phyloP scores from a whole-genome alignment of 2,888 invertebrate genomes.

The Pachliopta kotzebuea region DNA sequence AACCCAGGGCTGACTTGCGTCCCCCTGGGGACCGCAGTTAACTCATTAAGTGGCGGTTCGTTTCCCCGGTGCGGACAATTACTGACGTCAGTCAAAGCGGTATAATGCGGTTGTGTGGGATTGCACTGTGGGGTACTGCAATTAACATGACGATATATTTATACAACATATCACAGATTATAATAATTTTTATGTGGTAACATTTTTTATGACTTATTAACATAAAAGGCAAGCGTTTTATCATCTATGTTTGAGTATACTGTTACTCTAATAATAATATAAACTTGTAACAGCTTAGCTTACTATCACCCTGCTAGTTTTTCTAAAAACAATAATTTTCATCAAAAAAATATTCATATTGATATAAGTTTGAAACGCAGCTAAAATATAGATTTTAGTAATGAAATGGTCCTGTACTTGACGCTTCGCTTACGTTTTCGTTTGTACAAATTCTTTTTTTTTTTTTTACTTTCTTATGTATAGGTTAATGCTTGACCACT shows the following conservation, averaged over 20 bases:
- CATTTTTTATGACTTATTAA: too few species aligned
- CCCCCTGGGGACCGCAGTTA: slow-evolving; percentile 8
- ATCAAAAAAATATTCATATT: too few species aligned
- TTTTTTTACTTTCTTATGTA: neutral
- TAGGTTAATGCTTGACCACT: too few species aligned
- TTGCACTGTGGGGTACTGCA: slow-evolving; percentile 14
- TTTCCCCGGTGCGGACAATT: slow-evolving; percentile 15
- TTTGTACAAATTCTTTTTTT: neutral
- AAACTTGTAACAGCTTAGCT: too few species aligned
- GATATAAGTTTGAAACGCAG: neutral
- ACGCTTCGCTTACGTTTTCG: neutral
- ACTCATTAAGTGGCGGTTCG: slow-evolving; percentile 3
- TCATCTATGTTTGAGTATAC: too few species aligned
- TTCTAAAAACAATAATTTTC: too few species aligned
- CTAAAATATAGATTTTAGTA: neutral
- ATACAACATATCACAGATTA: too few species aligned
- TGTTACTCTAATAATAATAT: too few species aligned
- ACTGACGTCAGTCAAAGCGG: slow-evolving; percentile 18
- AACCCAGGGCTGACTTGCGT: slow-evolving; percentile 1
- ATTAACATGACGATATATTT: slow-evolving; percentile 7
- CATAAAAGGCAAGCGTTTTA: too few species aligned
- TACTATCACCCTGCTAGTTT: too few species aligned
- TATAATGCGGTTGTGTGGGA: slow-evolving; percentile 13
- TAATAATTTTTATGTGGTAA: too few species aligned
- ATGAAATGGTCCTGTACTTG: neutral